Evolutionary conservation across 2,113 vertebrate genomes (phyloP), one percentile per base, ranked within the genome.

Genomic region (Barnardius zonarius): DNA sequence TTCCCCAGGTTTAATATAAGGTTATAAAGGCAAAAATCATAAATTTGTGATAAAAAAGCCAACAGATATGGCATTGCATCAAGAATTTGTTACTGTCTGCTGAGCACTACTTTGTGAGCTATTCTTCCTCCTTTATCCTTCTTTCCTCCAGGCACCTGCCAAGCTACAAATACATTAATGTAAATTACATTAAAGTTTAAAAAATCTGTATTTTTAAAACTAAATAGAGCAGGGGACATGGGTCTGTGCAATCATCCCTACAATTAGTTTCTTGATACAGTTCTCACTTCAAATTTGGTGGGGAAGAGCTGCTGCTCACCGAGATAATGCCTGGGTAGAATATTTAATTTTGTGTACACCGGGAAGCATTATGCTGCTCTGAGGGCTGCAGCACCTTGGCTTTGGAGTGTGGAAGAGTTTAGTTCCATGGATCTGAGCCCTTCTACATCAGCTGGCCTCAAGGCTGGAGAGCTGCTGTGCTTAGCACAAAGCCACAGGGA

Each of bases 241-340:
- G 20, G 3, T 6, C 4, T 25, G 17, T 74, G 19, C 27, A 44
- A 17, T 33, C 37, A 63, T 14, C 49, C 13, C n/a, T 39, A 39
- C 5, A 20, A 8, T 30, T 44, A 62, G 11, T 70, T 66, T 79
- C 51, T 75, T 37, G 18, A 14, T 49, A 20, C 2, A 59, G 8
- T 37, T 86, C 80, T 90, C 2, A 0, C 22, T 44, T 22, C 10
- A 78, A 19, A 70, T 82, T 74, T 57, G 7, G 7, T n/a, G 18
- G 17, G 23, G 41, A 13, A 39, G 16, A 74, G 10, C n/a, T 70
- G 10, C 43, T 51, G 15, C 11, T 61, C 23, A 11, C 18, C 3
- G 0, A 0, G 48, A 27, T 35, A 67, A 49, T 3, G 17, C 2
- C 51, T 35, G 30, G 46, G 46, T 11, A 67, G 30, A 63, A 22